Evolutionary conservation across 2,113 vertebrate genomes (phyloP).

Genomic region (Chionodraco myersi): DNA sequence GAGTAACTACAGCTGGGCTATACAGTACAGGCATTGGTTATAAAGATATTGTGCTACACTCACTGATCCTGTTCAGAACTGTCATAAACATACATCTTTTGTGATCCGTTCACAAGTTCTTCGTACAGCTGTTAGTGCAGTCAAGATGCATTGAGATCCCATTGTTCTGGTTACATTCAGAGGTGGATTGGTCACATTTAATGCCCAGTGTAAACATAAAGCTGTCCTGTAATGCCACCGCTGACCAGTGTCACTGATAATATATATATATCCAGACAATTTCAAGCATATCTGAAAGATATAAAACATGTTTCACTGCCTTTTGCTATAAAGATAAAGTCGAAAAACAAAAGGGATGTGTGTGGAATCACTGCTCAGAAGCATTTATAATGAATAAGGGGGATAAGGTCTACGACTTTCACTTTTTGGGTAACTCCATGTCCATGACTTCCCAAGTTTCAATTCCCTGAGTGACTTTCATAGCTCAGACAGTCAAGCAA

Average conservation of each 20-base stretch:
- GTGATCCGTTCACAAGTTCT: too few relatives aligned
- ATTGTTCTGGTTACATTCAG: too few relatives aligned
- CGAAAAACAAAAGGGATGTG: background rate
- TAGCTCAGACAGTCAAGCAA: slow-evolving; percentile 47
- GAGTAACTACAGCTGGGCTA: background rate
- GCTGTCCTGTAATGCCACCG: too few relatives aligned
- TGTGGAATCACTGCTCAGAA: slow-evolving; percentile 29
- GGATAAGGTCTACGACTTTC: slow-evolving; percentile 23
- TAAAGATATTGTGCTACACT: too few relatives aligned
- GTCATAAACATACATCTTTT: too few relatives aligned
- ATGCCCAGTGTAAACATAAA: too few relatives aligned
- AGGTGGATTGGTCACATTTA: too few relatives aligned
- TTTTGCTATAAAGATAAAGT: background rate
- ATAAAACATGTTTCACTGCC: background rate
- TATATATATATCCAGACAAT: background rate
- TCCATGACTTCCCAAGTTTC: slow-evolving; percentile 41
- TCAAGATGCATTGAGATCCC: too few relatives aligned
- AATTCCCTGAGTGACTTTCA: slow-evolving; percentile 43
- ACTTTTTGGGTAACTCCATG: slow-evolving; percentile 11
- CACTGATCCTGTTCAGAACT: too few relatives aligned
- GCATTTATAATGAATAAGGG: slow-evolving; percentile 14
- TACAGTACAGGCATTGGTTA: background rate
- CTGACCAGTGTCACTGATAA: background rate
- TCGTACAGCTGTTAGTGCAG: too few relatives aligned
- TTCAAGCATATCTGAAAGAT: background rate